These are phyloP conservation scores for Drosophila ananassae DNA, from an alignment of 1,140 invertebrate species.

Conservation along the genomic window DNA sequence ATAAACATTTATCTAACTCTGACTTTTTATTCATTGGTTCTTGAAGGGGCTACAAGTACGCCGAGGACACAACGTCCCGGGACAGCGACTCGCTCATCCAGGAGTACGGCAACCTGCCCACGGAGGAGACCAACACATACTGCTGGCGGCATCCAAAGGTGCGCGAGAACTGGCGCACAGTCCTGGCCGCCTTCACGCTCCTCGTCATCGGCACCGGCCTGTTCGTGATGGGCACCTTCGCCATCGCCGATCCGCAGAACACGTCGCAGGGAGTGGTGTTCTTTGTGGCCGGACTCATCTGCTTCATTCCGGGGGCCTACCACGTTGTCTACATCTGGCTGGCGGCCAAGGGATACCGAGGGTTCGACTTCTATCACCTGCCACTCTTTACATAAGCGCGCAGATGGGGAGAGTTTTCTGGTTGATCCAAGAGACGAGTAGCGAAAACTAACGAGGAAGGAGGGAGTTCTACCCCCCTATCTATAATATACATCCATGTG, in stretches of 20 bases:
- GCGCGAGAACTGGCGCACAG: conserved; percentile 93
- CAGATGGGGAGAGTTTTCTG: conserved; percentile 11
- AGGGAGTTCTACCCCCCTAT: conserved; percentile 27
- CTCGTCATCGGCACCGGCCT: conserved; percentile 91
- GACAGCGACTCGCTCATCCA: conserved; percentile 93
- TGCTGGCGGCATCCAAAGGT: conserved; percentile 94
- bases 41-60: conserved; percentile 88
- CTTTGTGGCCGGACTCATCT: conserved; percentile 91
- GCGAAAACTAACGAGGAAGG: conserved; percentile 3
- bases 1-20: neutral
- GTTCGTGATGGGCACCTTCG: conserved; percentile 89
- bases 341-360: conserved; percentile 91
- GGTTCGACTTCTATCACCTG: conserved; percentile 93
- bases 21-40: neutral
- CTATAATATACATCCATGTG: conserved; percentile 31
- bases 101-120: conserved; percentile 87
- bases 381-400: conserved; percentile 89
- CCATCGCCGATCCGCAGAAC: conserved; percentile 88
- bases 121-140: conserved; percentile 86
- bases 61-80: conserved; percentile 88
- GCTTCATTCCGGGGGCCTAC: conserved; percentile 92
- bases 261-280: conserved; percentile 92
- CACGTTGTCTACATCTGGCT: conserved; percentile 93
- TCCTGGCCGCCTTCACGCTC: conserved; percentile 90
- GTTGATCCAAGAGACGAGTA: conserved; percentile 20